Base-by-base conservation (phyloP, 2,888 invertebrate genomes). In the Frankliniella fusca region DNA sequence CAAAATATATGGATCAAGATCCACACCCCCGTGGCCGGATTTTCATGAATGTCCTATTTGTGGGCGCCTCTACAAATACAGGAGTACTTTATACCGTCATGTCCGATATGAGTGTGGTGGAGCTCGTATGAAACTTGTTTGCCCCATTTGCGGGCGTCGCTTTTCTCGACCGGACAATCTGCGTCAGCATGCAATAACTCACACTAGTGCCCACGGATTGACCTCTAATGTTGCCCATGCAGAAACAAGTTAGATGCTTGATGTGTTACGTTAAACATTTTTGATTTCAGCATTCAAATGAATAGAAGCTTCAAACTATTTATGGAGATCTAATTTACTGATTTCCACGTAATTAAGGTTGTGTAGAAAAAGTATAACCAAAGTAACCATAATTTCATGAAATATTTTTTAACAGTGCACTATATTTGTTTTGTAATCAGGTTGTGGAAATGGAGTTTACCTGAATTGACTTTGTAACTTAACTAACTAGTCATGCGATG, bases 51-150 rank as follows among this genome's bases (percentile, higher is more conserved):
- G 70, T 27, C 70, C 70, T 8, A 76, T 76, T 23, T 76, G 70
- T 27, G 70, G 70, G 23, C 70, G 70, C 27, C 70, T 76, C 70
- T 76, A 76, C 70, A 76, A 76, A 23, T 76, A 76, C 27, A 76
- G 70, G 12, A 76, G 70, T 76, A 76, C 70, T 12, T 23, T 76
- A 10, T 76, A 76, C 27, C 70, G 70, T 10, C 70, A 76, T 27
- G 70, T 76, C 23, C 70, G 70, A 27, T 76, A 76, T 23, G 70
- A 76, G 70, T 76, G 70, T 27, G 70, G 70, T 27, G 70, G 70
- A 27, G 70, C 70, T 23, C 70, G 70, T 12, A 76, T 76, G 70
- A 76, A 76, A 27, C 70, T 76, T 76, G 70, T 76, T 12, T 76
- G 70, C 27, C 70, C n/a, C 27, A 76, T 76, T 27, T 76, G 70